Conservation (phyloP, 1,140 invertebrate genomes). For the Saxidomus purpurata region DNA sequence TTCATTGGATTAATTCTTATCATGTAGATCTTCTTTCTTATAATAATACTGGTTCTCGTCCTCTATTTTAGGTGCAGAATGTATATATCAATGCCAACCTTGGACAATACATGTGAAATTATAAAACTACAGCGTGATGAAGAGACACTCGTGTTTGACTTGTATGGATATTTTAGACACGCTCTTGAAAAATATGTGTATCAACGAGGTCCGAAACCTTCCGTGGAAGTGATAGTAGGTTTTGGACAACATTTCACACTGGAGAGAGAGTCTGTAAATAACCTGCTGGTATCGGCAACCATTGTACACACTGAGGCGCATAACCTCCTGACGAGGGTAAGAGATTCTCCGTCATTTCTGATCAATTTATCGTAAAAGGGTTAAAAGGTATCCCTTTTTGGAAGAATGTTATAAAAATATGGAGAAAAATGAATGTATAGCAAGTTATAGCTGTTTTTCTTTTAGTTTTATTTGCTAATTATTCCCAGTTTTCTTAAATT, state of each 20-base stretch:
- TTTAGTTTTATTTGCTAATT: too few species aligned
- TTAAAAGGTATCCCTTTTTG: too few species aligned
- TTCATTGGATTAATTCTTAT: too few species aligned
- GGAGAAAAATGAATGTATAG: too few species aligned
- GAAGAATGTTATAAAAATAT: too few species aligned
- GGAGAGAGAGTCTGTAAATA: constrained; percentile 50
- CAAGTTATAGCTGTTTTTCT: too few species aligned
- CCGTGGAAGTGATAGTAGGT: constrained; percentile 67
- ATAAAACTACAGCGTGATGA: constrained; percentile 67
- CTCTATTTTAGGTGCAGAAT: constrained; percentile 67
- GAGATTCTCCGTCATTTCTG: too few species aligned
- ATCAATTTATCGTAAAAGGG: too few species aligned
- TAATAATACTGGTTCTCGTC: not conserved
- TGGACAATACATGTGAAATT: constrained; percentile 32
- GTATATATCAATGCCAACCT: constrained; percentile 60
- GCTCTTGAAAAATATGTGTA: constrained; percentile 60
- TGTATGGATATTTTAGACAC: constrained; percentile 68
- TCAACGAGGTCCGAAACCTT: constrained; percentile 68
- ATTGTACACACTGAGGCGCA: constrained; percentile 64
- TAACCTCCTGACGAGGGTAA: constrained; percentile 67
- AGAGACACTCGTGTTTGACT: constrained; percentile 72
- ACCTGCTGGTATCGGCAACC: constrained; percentile 70
- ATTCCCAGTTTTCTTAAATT: too few species aligned
- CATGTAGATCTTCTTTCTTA: too few species aligned
- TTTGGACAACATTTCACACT: constrained; percentile 73